phyloP scores from a whole-genome alignment of 1,140 invertebrate species.

The Drosophila nigrodunni region DNA sequence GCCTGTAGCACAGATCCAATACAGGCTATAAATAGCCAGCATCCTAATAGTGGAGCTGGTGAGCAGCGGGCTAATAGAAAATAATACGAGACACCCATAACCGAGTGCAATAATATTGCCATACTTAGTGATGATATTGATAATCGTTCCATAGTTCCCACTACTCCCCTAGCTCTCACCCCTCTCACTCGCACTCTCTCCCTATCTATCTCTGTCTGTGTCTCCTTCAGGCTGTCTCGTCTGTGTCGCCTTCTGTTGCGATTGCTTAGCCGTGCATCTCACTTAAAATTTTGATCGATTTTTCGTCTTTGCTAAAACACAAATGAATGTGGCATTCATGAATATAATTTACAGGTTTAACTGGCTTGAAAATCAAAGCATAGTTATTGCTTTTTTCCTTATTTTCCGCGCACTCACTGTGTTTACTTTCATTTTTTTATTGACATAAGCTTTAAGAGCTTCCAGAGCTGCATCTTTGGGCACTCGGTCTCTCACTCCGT shows the following conservation, averaged over 20 bases:
- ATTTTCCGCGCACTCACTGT: constrained; percentile 42
- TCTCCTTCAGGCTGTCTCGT: neutral
- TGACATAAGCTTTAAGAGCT: neutral
- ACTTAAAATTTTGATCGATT: constrained; percentile 23
- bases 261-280: neutral
- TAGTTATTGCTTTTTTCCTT: constrained; percentile 54
- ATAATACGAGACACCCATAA: constrained; percentile 69
- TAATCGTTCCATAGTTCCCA: constrained; percentile 11
- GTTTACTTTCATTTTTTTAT: constrained; percentile 68
- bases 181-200: neutral
- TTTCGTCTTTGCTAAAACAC: constrained; percentile 4
- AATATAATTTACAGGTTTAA: constrained; percentile 43
- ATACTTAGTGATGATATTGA: constrained; percentile 45
- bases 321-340: constrained; percentile 7
- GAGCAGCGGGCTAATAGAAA: constrained; percentile 42
- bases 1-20: constrained; percentile 52
- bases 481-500: too few relatives aligned
- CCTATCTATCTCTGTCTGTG: neutral
- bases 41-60: constrained; percentile 51
- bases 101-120: constrained; percentile 59
- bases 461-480: neutral
- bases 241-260: neutral
- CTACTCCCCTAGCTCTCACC: neutral
- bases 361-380: constrained; percentile 59
- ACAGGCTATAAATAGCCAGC: constrained; percentile 65